Percentiles rank a stretch among this genome's conserved stretches.
Evolutionary conservation across 1,140 invertebrate species (phyloP).

Genomic region (Drosophila baimaii): DNA sequence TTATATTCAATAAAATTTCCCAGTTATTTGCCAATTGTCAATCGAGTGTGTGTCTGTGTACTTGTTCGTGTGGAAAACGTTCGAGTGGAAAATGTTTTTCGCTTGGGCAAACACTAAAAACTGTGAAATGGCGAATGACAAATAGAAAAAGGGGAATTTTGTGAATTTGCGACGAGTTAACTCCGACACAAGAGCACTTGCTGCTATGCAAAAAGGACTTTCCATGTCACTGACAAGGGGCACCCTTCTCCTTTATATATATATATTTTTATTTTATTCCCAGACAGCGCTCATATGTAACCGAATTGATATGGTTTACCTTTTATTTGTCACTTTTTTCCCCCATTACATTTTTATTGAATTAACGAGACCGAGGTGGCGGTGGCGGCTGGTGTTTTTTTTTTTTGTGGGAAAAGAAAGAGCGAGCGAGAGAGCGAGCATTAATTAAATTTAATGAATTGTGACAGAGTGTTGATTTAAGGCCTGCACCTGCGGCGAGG

Average conservation of each 20-base stretch:
- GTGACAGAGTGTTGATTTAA: constrained; percentile 72
- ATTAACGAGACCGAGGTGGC: constrained; percentile 28
- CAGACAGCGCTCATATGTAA: constrained; percentile 1
- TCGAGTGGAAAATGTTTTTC: constrained; percentile 50
- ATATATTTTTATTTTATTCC: background rate
- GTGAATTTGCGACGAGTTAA: constrained; percentile 36
- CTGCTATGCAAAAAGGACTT: constrained; percentile 1
- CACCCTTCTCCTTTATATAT: background rate
- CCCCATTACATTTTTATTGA: constrained; percentile 23
- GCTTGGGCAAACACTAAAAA: constrained; percentile 31
- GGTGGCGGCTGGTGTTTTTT: too few relatives aligned
- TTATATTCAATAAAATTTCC: constrained; percentile 56
- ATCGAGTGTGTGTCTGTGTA: constrained; percentile 20
- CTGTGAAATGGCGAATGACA: constrained; percentile 47
- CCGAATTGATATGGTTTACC: constrained; percentile 9
- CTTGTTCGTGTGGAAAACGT: constrained; percentile 44
- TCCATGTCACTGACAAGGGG: background rate
- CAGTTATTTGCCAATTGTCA: constrained; percentile 14
- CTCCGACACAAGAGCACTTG: constrained; percentile 32
- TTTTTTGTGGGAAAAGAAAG: too few relatives aligned
- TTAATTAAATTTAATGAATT: constrained; percentile 82
- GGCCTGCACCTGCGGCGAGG: constrained; percentile 34
- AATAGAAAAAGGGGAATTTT: constrained; percentile 21
- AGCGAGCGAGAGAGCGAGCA: constrained; percentile 7
- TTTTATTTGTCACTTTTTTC: constrained; percentile 8